Percentiles rank a stretch among this genome's conserved stretches.
phyloP scores from a whole-genome alignment of 2,797 vertebrate species.

The Myripristis murdjan region DNA sequence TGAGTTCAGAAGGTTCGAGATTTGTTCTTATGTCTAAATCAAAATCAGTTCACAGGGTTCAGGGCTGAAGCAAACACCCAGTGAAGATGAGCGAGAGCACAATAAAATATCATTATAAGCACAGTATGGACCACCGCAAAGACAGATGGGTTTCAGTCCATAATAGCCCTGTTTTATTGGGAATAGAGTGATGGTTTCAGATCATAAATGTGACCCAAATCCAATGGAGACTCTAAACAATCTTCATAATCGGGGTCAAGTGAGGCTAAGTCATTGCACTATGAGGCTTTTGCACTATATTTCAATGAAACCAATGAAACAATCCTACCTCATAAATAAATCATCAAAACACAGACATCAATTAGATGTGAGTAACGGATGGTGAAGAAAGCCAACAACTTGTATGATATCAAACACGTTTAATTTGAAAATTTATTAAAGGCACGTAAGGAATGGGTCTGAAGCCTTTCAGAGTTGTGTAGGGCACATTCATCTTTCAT shows the following conservation, averaged over 20 bases:
- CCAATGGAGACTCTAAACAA: constrained; percentile 49
- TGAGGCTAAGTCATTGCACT: constrained; percentile 37
- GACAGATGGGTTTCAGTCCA: constrained; percentile 48
- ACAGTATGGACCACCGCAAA: constrained; percentile 52
- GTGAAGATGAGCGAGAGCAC: constrained; percentile 54
- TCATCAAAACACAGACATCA: constrained; percentile 35
- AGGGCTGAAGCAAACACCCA: constrained; percentile 38
- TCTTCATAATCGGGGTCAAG: constrained; percentile 51
- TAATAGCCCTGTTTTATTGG: constrained; percentile 50
- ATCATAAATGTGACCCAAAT: constrained; percentile 42
- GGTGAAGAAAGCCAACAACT: not conserved
- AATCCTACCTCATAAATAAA: constrained; percentile 56
- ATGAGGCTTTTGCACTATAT: constrained; percentile 29
- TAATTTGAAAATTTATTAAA: constrained; percentile 32
- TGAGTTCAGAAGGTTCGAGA: constrained; percentile 56
- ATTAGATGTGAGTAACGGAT: not conserved
- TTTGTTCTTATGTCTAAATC: constrained; percentile 31
- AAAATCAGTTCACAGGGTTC: constrained; percentile 55
- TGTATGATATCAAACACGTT: constrained; percentile 6
- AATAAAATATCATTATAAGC: constrained; percentile 56
- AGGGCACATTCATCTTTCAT: constrained; percentile 37
- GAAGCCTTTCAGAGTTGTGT: constrained; percentile 41
- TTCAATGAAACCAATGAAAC: constrained; percentile 49
- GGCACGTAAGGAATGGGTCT: constrained; percentile 66
- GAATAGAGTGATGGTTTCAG: constrained; percentile 21